Percentiles rank a stretch among this genome's conserved stretches.
phyloP scores from a whole-genome alignment of 2,113 vertebrate species.

The Eolophus roseicapilla region DNA sequence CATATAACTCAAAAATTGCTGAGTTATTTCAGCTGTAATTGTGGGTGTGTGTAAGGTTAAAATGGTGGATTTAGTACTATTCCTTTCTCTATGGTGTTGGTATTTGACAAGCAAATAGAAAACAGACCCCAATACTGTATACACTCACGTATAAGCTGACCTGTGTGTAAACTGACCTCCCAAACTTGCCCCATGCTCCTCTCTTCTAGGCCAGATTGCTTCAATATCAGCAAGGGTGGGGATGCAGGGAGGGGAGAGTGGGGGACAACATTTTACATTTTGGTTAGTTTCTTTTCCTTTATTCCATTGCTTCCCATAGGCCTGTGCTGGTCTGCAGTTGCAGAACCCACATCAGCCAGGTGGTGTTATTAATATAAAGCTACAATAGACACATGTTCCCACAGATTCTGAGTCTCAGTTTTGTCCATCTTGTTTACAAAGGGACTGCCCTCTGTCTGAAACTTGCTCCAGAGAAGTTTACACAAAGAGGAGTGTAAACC shows the following conservation, averaged over 20 bases:
- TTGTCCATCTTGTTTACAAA: slow-evolving; percentile 45
- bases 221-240: not conserved
- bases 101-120: slow-evolving; percentile 70
- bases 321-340: not conserved
- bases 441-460: slow-evolving; percentile 18
- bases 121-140: slow-evolving; percentile 49
- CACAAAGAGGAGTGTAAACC: slow-evolving; percentile 55
- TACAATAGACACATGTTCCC: not conserved
- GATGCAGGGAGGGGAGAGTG: not conserved
- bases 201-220: not conserved
- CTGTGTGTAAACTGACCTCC: slow-evolving; percentile 55
- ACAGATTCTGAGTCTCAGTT: not conserved
- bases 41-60: slow-evolving; percentile 70
- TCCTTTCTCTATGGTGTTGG: slow-evolving; percentile 59
- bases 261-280: not conserved
- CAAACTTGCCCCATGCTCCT: not conserved
- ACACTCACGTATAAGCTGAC: slow-evolving; percentile 9
- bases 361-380: not conserved
- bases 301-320: not conserved
- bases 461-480: not conserved
- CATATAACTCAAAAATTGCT: slow-evolving; percentile 76
- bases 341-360: not conserved
- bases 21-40: slow-evolving; percentile 74
- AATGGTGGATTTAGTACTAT: slow-evolving; percentile 66
- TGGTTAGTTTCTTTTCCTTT: not conserved